Evolutionary conservation across 2,113 vertebrate species (phyloP).

Genomic region (Micromys minutus): DNA sequence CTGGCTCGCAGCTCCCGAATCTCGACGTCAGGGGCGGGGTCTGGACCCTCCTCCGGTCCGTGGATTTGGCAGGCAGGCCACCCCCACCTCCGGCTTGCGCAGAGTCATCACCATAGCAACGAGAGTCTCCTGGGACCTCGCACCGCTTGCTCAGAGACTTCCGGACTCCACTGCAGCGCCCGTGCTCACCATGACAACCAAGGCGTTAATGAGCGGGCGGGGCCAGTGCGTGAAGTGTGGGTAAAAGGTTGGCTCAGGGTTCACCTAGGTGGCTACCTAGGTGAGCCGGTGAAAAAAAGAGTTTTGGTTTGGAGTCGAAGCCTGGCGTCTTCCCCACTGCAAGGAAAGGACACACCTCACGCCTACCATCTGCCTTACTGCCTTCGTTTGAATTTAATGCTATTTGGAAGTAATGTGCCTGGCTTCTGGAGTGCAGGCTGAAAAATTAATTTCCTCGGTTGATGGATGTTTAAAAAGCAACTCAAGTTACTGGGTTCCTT

Average conservation of each 20-base stretch:
- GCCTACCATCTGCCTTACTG: not conserved
- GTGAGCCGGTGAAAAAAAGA: not conserved
- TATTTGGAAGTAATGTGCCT: conserved; percentile 5
- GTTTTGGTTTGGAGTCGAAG: not conserved
- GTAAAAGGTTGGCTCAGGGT: rapidly evolving
- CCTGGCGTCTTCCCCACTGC: not conserved
- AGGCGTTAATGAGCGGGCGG: not conserved
- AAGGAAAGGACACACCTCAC: not conserved
- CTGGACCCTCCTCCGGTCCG: not conserved
- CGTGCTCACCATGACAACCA: conserved; percentile 25
- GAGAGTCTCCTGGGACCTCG: not conserved
- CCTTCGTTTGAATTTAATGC: not conserved
- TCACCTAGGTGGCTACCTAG: rapidly evolving
- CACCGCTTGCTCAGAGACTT: not conserved
- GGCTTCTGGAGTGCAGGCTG: conserved; percentile 6
- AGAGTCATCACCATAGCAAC: conserved; percentile 57
- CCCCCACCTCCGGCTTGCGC: too few relatives aligned
- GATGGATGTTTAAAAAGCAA: conserved; percentile 28
- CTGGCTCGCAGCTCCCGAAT: not conserved
- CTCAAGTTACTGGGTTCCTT: not conserved
- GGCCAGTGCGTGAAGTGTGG: not conserved
- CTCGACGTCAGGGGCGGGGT: not conserved
- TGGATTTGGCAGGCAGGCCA: not conserved
- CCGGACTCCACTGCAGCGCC: rapidly evolving
- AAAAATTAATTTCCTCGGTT: conserved; percentile 52